These are phyloP conservation scores for Platycercus adscitus DNA, from an alignment of 2,113 vertebrate genomes.

Conservation along the genomic window DNA sequence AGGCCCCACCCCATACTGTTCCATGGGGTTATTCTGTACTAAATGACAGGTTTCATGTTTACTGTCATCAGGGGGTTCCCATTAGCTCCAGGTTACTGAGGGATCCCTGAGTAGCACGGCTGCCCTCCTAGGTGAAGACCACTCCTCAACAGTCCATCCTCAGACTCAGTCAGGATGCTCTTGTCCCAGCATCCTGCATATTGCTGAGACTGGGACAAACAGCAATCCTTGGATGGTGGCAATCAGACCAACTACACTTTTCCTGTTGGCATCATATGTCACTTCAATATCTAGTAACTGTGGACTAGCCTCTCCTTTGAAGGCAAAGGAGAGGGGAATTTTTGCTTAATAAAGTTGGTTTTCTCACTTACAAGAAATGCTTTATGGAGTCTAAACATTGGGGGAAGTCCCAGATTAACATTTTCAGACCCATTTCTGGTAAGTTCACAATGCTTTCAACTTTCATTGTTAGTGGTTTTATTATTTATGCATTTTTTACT, in stretches of 20 bases:
- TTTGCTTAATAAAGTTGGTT: not conserved
- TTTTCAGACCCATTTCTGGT: not conserved
- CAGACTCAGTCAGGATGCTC: not conserved
- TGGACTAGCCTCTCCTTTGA: accelerated
- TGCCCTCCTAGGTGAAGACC: not conserved
- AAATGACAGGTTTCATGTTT: not conserved
- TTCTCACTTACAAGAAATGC: not conserved
- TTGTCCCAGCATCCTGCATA: accelerated
- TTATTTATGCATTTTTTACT: not conserved
- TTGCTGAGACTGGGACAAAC: not conserved
- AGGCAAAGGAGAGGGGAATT: not conserved
- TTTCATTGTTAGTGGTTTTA: not conserved
- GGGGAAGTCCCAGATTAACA: not conserved
- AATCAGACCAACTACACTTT: not conserved
- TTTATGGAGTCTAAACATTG: not conserved
- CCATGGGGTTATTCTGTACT: accelerated
- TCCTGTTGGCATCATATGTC: accelerated
- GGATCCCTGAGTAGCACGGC: accelerated
- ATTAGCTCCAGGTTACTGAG: not conserved
- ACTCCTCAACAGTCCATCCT: too few species aligned
- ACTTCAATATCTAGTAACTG: not conserved
- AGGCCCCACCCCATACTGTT: not conserved
- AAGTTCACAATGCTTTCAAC: not conserved
- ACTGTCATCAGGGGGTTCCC: not conserved
- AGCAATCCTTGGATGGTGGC: not conserved